Conservation (phyloP, 1,140 invertebrate genomes). For the Tetramorium simillimum region DNA sequence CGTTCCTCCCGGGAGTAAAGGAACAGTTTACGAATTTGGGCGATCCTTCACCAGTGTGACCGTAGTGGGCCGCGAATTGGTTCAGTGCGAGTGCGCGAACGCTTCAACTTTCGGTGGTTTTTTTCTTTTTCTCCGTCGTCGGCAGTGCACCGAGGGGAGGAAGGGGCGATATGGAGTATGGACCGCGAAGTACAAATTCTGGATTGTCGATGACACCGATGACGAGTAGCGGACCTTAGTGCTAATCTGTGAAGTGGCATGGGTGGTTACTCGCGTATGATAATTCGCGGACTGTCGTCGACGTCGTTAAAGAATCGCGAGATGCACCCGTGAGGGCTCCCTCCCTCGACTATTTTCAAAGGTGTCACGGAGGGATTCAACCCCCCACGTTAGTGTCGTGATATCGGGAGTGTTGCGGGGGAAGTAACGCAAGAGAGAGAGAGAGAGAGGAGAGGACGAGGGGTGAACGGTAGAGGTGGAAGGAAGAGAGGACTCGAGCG, state of each 20-base stretch:
- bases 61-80: slow-evolving; percentile 34
- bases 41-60: slow-evolving; percentile 9
- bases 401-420: slow-evolving; percentile 43
- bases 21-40: slow-evolving; percentile 18
- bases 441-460: slow-evolving; percentile 43
- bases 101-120: slow-evolving; percentile 13
- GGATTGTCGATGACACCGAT: slow-evolving; percentile 33
- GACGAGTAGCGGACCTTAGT: slow-evolving; percentile 49
- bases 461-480: slow-evolving; percentile 61
- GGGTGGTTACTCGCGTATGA: slow-evolving; percentile 59
- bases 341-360: slow-evolving; percentile 30
- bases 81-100: slow-evolving; percentile 63
- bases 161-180: slow-evolving; percentile 23
- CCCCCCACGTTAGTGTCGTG: slow-evolving; percentile 44
- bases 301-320: slow-evolving; percentile 8
- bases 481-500: slow-evolving; percentile 70
- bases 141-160: slow-evolving; percentile 54
- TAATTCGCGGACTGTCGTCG: slow-evolving; percentile 5
- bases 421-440: slow-evolving; percentile 6
- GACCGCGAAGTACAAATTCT: background rate
- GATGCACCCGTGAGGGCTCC: slow-evolving; percentile 59
- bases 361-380: slow-evolving; percentile 42
- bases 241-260: slow-evolving; percentile 66
- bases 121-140: background rate
- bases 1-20: slow-evolving; percentile 43